Base-by-base conservation (phyloP, 2,113 vertebrate genomes). In the Picathartes gymnocephalus region DNA sequence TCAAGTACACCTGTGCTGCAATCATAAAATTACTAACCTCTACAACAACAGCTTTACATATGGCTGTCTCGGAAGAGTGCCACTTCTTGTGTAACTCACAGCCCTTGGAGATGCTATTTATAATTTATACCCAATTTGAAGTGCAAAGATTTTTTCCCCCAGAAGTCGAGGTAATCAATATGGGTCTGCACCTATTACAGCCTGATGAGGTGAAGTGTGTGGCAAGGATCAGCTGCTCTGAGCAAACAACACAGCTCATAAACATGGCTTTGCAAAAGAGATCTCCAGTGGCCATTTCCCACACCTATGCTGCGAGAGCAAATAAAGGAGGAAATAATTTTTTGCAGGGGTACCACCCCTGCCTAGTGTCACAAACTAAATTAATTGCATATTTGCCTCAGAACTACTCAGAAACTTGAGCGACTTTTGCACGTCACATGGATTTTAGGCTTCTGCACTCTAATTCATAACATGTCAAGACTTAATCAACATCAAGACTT, bases 1-100 rank as follows among this genome's bases (percentile, higher is more conserved):
- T 98, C 98, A 98, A 98, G 97, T 98, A 98, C 96, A 98, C 96
- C 96, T 96, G 97, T 95, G 95, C 90, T 88, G 93, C 97, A 98
- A 98, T 98, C 97, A 98, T 95, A 94, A 97, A 98, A 97, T 98
- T 98, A 98, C 98, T 98, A 98, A 98, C 93, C 88, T 96, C 97
- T 95, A 93, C 51, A 87, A 74, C 65, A 96, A 97, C 97, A 97
- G 96, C 82, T 96, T 97, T 98, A 98, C 96, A 97, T 96, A 97
- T 44, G 90, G 90, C 95, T 93, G 93, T 86, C 94, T 94, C 92
- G 50, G 94, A 98, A 97, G 96, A 97, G 96, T 91, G 96, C 76
- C 94, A 95, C 94, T 97, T 95, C 94, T 97, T 95, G 90, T 93
- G 83, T 78, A 91, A 98, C 97, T 97, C 92, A 94, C 80, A 93